These are phyloP conservation scores for Hirundo rustica DNA, from an alignment of 2,797 vertebrate genomes.

Conservation along the genomic window DNA sequence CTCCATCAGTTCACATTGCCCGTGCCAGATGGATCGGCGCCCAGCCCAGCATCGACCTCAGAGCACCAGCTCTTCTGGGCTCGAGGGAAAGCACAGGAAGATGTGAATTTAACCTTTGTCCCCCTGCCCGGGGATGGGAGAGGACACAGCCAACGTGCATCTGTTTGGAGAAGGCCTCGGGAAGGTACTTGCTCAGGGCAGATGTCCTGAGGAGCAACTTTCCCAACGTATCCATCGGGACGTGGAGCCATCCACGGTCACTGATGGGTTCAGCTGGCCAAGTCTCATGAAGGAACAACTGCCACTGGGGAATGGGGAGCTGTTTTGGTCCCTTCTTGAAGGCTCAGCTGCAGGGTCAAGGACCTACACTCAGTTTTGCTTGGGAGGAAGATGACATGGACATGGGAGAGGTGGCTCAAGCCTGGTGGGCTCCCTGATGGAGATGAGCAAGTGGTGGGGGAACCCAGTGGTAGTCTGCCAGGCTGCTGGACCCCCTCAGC, in stretches of 20 bases:
- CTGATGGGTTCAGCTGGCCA: background rate
- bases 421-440: background rate
- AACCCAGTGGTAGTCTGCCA: background rate
- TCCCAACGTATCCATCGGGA: constrained; percentile 11
- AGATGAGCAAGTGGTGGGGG: rapidly evolving
- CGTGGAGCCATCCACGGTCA: constrained; percentile 16
- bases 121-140: background rate
- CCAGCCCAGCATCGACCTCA: constrained; percentile 19
- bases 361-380: background rate
- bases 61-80: constrained; percentile 26
- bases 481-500: background rate
- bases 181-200: background rate
- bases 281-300: background rate
- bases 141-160: background rate
- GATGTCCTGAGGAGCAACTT: background rate
- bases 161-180: background rate
- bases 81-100: background rate
- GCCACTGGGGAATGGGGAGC: background rate
- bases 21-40: constrained; percentile 44
- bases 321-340: background rate
- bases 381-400: background rate
- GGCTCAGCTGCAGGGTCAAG: constrained; percentile 1
- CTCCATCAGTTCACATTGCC: constrained; percentile 40
- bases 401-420: background rate
- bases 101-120: constrained; percentile 48